Base-by-base conservation (phyloP, 2,888 invertebrate species). In the Boloria selene region DNA sequence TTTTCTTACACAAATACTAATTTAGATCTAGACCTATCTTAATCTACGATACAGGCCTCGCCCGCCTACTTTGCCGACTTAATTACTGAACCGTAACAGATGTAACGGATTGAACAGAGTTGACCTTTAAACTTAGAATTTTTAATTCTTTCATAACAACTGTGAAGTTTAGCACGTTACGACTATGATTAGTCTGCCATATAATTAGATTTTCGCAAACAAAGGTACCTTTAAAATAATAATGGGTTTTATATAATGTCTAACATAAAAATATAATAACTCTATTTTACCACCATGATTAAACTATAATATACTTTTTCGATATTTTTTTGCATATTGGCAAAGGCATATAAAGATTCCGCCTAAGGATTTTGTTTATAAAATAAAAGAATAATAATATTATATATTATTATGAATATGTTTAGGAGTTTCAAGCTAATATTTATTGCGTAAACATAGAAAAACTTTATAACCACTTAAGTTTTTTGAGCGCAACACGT, bases 381-480 rank as follows among this genome's bases (percentile, higher is more conserved):
- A 45, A 13, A 45, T 56, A 45, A 22, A 45, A 22, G 22, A 16
- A 45, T 14, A 44, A 22, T 56, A 45, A 14, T 56, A 22, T 45
- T 55, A 10, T 18, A 14, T 18, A 42, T 1, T 42, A 14, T 55
- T 55, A 7, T 44, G 44, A 45, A 45, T 4, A 45, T 56, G 13
- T 18, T 22, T 38, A 38, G 31, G 26, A 26, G 31, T 14, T 22
- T 47, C 56, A 10, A 22, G 22, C 56, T n/a, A 64, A 47, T 61
- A 65, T 67, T 61, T 65, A 61, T 54, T 61, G 55, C 50, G 61
- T 61, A 60, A 58, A 61, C 67, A 52, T 65, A 67, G 67, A 73
- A 73, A 73, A 71, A 70, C 51, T 72, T 75, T 75, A 75, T 70
- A 68, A 70, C 58, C 72, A 67, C 71, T 75, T 73, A 70, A 70